Percentiles rank a stretch among this genome's conserved stretches.
phyloP scores from a whole-genome alignment of 2,113 vertebrate species.

The Phylloscopus trochiloides region DNA sequence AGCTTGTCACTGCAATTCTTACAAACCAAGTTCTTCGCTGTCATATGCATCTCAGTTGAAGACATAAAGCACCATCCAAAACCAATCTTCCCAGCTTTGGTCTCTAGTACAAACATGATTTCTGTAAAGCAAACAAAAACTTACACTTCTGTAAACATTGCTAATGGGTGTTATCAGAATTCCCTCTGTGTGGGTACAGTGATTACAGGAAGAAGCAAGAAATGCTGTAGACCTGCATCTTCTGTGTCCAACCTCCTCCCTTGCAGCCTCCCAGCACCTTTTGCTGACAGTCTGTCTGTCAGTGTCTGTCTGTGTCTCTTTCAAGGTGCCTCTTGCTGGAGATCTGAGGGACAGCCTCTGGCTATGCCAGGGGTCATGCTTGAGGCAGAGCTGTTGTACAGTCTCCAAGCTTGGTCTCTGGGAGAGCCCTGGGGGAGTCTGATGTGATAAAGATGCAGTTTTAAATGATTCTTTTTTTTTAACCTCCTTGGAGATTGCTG shows the following conservation, averaged over 20 bases:
- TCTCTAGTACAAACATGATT: background rate
- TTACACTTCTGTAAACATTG: background rate
- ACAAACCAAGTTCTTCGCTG: background rate
- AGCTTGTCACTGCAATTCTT: background rate
- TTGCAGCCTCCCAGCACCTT: background rate
- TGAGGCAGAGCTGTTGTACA: background rate
- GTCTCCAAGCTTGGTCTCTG: background rate
- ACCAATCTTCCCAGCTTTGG: background rate
- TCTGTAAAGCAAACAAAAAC: background rate
- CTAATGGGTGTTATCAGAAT: background rate
- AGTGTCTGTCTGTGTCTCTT: accelerated
- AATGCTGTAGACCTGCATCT: background rate
- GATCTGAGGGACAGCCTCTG: background rate
- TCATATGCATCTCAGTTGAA: accelerated
- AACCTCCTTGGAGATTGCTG: background rate
- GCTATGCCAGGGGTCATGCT: background rate
- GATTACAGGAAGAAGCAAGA: background rate
- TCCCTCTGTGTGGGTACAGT: background rate
- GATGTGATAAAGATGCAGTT: background rate
- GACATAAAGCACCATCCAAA: background rate
- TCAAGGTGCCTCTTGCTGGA: background rate
- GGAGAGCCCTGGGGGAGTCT: background rate
- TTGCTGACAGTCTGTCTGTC: background rate
- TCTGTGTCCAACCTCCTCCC: background rate
- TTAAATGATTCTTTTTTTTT: background rate